phyloP scores from a whole-genome alignment of 1,140 invertebrate species.

The Mycetomoellerius zeteki region DNA sequence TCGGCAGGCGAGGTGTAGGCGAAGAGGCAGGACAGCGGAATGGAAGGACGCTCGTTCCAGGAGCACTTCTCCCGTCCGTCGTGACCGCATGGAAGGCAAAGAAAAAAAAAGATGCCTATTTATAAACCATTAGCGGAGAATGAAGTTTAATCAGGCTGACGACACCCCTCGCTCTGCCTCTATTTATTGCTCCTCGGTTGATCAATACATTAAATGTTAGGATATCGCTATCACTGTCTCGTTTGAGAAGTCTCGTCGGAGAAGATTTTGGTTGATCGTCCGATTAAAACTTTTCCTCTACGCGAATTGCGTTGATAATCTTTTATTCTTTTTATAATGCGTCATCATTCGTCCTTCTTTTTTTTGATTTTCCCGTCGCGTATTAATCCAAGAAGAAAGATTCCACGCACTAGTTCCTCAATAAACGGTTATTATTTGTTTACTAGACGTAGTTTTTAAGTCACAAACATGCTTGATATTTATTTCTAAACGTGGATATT shows the following conservation, averaged over 20 bases:
- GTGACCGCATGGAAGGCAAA: constrained; percentile 33
- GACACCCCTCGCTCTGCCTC: constrained; percentile 61
- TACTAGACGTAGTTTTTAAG: background rate
- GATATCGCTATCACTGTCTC: constrained; percentile 56
- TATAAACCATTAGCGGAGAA: constrained; percentile 81
- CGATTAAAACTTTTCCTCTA: constrained; percentile 54
- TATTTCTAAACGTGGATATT: constrained; percentile 39
- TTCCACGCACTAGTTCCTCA: background rate
- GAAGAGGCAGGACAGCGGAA: constrained; percentile 56
- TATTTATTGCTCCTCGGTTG: constrained; percentile 76
- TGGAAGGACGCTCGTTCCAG: constrained; percentile 65
- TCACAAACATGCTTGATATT: background rate
- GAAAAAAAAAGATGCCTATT: constrained; percentile 75
- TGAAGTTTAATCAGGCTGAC: constrained; percentile 81
- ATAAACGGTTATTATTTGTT: constrained; percentile 3
- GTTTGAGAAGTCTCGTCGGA: constrained; percentile 51
- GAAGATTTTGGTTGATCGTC: constrained; percentile 66
- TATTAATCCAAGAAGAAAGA: background rate
- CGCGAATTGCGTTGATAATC: background rate
- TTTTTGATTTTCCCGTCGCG: background rate
- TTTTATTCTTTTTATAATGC: background rate
- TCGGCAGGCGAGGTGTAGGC: constrained; percentile 30
- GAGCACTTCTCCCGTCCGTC: constrained; percentile 53
- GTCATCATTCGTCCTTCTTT: background rate
- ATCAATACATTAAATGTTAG: constrained; percentile 79